Conservation (phyloP, 2,888 invertebrate species). For the Marronus borbonicus region DNA sequence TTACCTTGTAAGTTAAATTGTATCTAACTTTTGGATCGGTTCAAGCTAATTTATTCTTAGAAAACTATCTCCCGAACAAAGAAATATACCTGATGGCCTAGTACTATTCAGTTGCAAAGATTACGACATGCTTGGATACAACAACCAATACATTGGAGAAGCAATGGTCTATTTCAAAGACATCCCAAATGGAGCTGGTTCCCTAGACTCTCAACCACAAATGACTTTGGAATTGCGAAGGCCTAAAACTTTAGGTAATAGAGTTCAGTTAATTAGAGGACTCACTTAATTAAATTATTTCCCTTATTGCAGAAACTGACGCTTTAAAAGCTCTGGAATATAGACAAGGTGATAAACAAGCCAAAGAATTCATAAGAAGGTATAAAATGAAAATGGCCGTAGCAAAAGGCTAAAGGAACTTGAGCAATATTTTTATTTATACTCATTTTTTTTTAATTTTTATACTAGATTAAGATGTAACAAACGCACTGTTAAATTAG, state of each 20-base stretch:
- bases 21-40: background rate
- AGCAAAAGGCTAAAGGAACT: conserved; percentile 19
- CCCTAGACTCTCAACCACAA: conserved; percentile 79
- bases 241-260: conserved; percentile 78
- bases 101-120: conserved; percentile 95
- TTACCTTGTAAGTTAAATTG: conserved; percentile 87
- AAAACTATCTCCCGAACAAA: conserved; percentile 82
- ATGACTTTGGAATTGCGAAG: conserved; percentile 81
- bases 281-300: conserved; percentile 52
- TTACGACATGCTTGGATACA: conserved; percentile 93
- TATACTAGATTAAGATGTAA: background rate
- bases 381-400: conserved; percentile 55
- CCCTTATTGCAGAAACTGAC: conserved; percentile 74
- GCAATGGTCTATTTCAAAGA: conserved; percentile 89
- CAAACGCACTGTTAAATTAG: conserved; percentile 6
- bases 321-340: conserved; percentile 85
- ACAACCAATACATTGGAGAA: conserved; percentile 96
- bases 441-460: too few species aligned
- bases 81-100: conserved; percentile 78
- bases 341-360: conserved; percentile 89
- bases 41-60: conserved; percentile 70
- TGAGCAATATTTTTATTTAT: background rate
- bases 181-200: conserved; percentile 77
- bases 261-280: conserved; percentile 5
- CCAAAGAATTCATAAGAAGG: conserved; percentile 90